Conservation (phyloP, 2,113 vertebrate species). For the Nerophis lumbriciformis region DNA sequence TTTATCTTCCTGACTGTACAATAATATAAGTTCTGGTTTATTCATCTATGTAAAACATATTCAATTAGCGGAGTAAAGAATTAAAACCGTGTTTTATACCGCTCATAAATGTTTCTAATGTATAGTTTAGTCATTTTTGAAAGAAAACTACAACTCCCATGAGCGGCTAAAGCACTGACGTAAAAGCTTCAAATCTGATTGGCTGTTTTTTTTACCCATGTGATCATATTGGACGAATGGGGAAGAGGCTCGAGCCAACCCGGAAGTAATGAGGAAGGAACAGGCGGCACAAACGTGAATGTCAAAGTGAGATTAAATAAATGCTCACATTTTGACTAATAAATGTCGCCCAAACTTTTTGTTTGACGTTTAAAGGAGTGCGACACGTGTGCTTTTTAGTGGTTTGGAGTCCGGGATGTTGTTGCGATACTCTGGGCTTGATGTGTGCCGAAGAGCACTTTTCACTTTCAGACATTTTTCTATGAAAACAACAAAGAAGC, state of each 20-base stretch:
- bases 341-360: not conserved
- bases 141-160: slow-evolving; percentile 44
- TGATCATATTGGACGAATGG: slow-evolving; percentile 35
- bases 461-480: slow-evolving; percentile 41
- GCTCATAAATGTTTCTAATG: too few species aligned
- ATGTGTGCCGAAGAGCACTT: not conserved
- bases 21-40: too few species aligned
- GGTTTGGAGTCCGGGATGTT: not conserved
- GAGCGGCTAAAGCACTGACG: fast-evolving
- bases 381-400: not conserved
- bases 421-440: slow-evolving; percentile 38
- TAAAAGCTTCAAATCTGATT: slow-evolving; percentile 19
- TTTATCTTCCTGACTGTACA: too few species aligned
- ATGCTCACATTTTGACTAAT: not conserved
- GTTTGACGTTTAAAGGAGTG: not conserved
- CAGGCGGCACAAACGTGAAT: slow-evolving; percentile 37
- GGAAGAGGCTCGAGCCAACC: slow-evolving; percentile 5
- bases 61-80: too few species aligned
- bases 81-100: too few species aligned
- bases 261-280: slow-evolving; percentile 34
- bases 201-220: slow-evolving; percentile 7
- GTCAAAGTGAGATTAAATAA: slow-evolving; percentile 33
- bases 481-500: slow-evolving; percentile 33
- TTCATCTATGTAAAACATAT: too few species aligned
- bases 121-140: fast-evolving